Percentiles rank a stretch among this genome's conserved stretches.
These are phyloP conservation scores for Melanotaenia pygmaea DNA, from an alignment of 2,797 vertebrate species.

Conservation along the genomic window DNA sequence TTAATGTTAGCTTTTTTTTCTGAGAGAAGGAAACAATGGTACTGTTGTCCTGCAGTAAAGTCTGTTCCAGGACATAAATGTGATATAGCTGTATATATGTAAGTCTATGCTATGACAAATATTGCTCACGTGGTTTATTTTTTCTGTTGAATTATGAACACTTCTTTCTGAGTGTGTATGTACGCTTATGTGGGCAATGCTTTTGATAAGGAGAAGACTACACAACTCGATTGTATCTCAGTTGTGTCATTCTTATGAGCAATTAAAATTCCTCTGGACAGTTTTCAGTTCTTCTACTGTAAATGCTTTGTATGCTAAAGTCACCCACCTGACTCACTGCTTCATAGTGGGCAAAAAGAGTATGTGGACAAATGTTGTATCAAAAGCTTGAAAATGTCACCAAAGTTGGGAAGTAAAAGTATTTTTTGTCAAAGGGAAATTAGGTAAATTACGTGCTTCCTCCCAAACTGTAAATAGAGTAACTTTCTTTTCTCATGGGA, in stretches of 20 bases:
- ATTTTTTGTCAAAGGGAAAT: constrained; percentile 24
- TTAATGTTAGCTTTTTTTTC: neutral
- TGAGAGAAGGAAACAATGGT: constrained; percentile 3
- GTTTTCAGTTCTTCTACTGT: constrained; percentile 13
- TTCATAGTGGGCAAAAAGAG: neutral
- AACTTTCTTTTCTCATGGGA: neutral
- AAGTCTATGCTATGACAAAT: neutral
- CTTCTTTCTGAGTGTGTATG: neutral
- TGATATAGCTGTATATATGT: neutral
- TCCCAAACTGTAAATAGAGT: neutral
- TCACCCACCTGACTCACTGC: too few relatives aligned
- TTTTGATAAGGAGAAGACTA: constrained; percentile 30
- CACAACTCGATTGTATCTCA: constrained; percentile 34
- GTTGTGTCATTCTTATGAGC: constrained; percentile 10
- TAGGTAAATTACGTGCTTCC: neutral
- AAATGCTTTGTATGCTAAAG: neutral
- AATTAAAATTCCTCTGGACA: constrained; percentile 41
- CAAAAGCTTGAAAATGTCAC: too few relatives aligned
- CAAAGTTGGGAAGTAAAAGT: too few relatives aligned
- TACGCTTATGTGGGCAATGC: neutral
- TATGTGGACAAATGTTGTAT: too few relatives aligned
- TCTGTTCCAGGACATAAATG: neutral
- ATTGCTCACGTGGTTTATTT: constrained; percentile 1
- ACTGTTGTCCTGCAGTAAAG: neutral
- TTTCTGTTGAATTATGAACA: constrained; percentile 6